phyloP scores from a whole-genome alignment of 2,888 invertebrate genomes.

The Hypsopygia costalis region DNA sequence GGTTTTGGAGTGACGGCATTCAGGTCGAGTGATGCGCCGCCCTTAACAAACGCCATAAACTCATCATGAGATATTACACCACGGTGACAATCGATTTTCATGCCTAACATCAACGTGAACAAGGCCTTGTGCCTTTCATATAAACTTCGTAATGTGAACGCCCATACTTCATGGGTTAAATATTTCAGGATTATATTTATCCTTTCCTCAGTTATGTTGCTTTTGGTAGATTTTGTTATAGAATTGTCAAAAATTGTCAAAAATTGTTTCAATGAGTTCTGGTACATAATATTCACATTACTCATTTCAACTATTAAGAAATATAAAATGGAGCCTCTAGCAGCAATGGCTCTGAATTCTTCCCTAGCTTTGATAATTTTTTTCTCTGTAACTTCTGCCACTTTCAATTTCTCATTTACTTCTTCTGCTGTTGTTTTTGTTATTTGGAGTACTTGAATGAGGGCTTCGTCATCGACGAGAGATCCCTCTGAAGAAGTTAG shows the following conservation, averaged over 20 bases:
- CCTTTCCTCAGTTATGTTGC: slow-evolving; percentile 90
- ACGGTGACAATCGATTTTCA: slow-evolving; percentile 95
- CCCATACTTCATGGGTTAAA: slow-evolving; percentile 95
- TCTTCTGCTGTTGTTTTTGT: slow-evolving; percentile 95
- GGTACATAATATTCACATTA: slow-evolving; percentile 97
- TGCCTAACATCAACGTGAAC: slow-evolving; percentile 95
- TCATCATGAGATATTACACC: slow-evolving; percentile 92
- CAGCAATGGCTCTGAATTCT: slow-evolving; percentile 97
- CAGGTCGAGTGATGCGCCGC: slow-evolving; percentile 95
- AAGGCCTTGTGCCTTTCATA: slow-evolving; percentile 96
- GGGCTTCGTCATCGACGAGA: slow-evolving; percentile 96
- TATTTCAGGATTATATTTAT: slow-evolving; percentile 93
- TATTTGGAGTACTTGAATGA: slow-evolving; percentile 93
- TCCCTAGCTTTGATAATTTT: slow-evolving; percentile 97
- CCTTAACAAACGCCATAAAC: slow-evolving; percentile 97
- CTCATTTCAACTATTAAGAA: slow-evolving; percentile 99
- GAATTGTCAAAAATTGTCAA: slow-evolving; percentile 95
- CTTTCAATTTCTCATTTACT: slow-evolving; percentile 95
- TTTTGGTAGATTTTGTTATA: slow-evolving; percentile 94
- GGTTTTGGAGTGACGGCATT: slow-evolving; percentile 96
- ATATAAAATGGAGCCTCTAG: slow-evolving; percentile 95
- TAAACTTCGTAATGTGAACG: slow-evolving; percentile 93
- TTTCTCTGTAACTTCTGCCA: slow-evolving; percentile 95
- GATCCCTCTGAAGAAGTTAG: slow-evolving; percentile 96
- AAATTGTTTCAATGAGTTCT: slow-evolving; percentile 97